Base-by-base conservation (phyloP, 2,888 invertebrate species). In the Psococerastis gibbosa region DNA sequence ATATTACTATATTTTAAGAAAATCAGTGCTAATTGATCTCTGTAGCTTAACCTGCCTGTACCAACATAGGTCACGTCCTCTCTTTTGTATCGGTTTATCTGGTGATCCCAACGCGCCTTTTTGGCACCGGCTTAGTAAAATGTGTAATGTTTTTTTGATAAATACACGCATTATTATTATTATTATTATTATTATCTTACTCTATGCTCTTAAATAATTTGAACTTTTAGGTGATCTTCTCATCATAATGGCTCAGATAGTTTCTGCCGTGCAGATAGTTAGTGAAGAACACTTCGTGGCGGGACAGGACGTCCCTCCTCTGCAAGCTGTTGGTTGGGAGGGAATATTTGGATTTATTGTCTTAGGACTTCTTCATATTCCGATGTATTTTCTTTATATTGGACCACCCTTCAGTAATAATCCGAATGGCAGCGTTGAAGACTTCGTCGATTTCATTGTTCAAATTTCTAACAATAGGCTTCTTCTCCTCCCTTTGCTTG, bases 241-340 rank as follows among this genome's bases (percentile, higher is more conserved):
- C 23, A 78, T 83, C 51, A 68, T 83, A 41, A 65, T 74, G 42
- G 80, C 81, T 0, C 68, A 77, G 63, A 73, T 95, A 41, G 73
- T 95, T 50, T 78, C 79, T 15, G 81, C 91, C 0, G 70, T 78
- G 45, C 92, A 94, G 65, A 89, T 94, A 81, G 89, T 95, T 1
- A 78, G 85, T 49, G 95, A 97, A 61, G 94, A 97, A 60, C 88
- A 87, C 63, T 87, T 77, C 60, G 75, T 95, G 0, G 67, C 75
- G 46, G 77, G 81, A 42, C 68, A 78, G 52, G 84, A 89, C 61
- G 84, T 94, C 41, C 84, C 88, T 0, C 75, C 94, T 0, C 63
- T 95, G 47, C 84, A 88, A 60, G 92, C 87, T 3, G 84, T 91
- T 16, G 94, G 95, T 5, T 88, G 85, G 81, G 92, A 95, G 69